Evolutionary conservation across 2,797 vertebrate genomes (phyloP), one percentile per base, ranked within the genome.

Genomic region (Adelosebastes latens): DNA sequence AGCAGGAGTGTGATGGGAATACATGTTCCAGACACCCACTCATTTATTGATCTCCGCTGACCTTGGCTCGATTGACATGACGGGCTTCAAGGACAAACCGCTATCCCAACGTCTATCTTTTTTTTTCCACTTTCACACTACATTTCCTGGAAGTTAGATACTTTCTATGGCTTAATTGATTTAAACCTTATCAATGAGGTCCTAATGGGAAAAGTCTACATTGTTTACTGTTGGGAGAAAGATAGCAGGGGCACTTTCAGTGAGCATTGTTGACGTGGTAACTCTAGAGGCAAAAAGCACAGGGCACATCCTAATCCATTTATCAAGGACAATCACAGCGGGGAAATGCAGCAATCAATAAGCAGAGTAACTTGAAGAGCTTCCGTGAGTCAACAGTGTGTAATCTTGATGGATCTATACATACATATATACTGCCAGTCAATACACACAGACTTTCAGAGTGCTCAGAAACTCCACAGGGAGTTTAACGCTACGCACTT

Each of bases 41-140:
- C 68, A 59, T 85, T 65, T 84, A 94, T 95, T 90, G 93, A 95
- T 93, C 84, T 69, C 16, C 72, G 12, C 20, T 90, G 92, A 93
- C 92, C 88, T 93, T 88, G 84, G 76, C 62, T 85, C 18, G 56
- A 72, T 32, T 79, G 80, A 87, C 82, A 81, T 49, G 27, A 68
- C 36, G 34, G 52, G 63, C 46, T 84, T 82, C 69, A 89, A 92
- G 87, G 89, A 79, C 85, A 75, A 4, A 77, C 9, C 49, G 25
- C 39, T 52, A 68, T 77, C 65, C 9, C 16, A 55, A 73, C 22
- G 64, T 81, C 56, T 8, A 64, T 77, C 69, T 87, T 69, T 62
- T 61, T 61, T 32, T 79, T 24, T n/a, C 67, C 11, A 62, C 52
- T 80, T 81, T 62, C 66, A 74, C 75, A 62, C 39, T 65, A 52